Base-by-base conservation (phyloP, 2,888 invertebrate genomes). In the Ypsolopha scabrella region DNA sequence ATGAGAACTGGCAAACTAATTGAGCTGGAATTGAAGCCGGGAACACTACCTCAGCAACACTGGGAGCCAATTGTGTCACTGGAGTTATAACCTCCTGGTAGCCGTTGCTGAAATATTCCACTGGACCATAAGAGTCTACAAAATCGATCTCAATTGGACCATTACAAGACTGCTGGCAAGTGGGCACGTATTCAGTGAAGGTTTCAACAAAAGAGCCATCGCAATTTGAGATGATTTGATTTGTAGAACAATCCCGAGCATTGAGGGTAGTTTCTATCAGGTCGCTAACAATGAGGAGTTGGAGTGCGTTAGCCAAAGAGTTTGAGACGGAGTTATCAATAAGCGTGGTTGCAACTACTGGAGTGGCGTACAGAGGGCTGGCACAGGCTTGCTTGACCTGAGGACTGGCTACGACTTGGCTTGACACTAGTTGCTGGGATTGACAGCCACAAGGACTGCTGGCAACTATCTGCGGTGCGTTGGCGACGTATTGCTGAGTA, bases 311-410 rank as follows among this genome's bases (percentile, higher is more conserved):
- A 0, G 76, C 80, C 33, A 81, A 57, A 0, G 76, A 58, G 48
- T 70, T 78, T 1, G 75, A 68, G 2, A 81, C 56, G 0, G 72
- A 68, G 47, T 75, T 76, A 48, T 81, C 79, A 2, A 77, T 54
- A 0, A 77, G 56, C 0, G 77, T 75, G 0, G 71, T 70, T 0
- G 65, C 55, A 2, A 67, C 60, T 4, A 56, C 48, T 24, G 61
- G 60, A 54, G 51, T 24, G 24, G 24, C 24, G 4, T 24, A 24
- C 4, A 24, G 4, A 24, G 24, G 24, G 24, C 24, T 24, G 24
- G 24, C 24, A 24, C 24, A 24, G 24, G 24, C 24, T 24, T 24
- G 24, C 24, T 24, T 24, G 24, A 24, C 24, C 24, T 24, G 24
- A 24, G 24, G 24, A 24, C 24, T 3, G 24, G 24, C 24, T n/a